A percentile compares a stretch with the other conserved stretches of the same genome.
phyloP scores from a whole-genome alignment of 2,113 vertebrate genomes.

The Ictalurus furcatus region DNA sequence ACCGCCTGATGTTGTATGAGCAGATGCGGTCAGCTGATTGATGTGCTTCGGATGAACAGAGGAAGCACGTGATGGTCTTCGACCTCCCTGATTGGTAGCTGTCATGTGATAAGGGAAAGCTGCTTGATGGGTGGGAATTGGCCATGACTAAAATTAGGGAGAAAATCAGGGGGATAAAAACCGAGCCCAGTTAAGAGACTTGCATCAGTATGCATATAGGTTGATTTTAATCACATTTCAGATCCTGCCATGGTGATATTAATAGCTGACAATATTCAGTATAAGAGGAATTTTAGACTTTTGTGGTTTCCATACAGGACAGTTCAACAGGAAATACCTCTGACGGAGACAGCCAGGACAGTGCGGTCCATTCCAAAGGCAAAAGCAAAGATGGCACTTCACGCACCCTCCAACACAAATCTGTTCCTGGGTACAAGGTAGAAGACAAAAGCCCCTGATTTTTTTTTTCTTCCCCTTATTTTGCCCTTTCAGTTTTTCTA shows the following conservation, averaged over 20 bases:
- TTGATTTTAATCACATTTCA: neutral
- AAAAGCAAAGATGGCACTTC: conserved; percentile 88
- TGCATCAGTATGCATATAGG: neutral
- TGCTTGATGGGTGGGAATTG: neutral
- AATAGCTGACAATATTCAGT: neutral
- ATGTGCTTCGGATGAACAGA: neutral
- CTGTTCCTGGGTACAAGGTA: conserved; percentile 98
- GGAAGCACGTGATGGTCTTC: neutral
- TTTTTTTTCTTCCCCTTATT: conserved; percentile 77
- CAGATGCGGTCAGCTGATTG: neutral
- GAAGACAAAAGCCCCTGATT: conserved; percentile 99
- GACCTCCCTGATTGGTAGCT: too few relatives aligned
- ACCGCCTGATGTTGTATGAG: neutral
- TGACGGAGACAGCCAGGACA: conserved; percentile 94
- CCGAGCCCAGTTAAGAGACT: neutral
- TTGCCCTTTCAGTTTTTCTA: conserved; percentile 65
- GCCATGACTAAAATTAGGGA: neutral
- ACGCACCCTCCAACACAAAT: conserved; percentile 87
- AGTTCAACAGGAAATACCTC: conserved; percentile 93
- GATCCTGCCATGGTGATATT: neutral
- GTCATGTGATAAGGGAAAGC: neutral
- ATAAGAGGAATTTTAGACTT: neutral
- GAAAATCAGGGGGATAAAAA: neutral
- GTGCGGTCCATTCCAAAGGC: conserved; percentile 80
- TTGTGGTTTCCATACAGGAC: conserved; percentile 76